Evolutionary conservation across 2,797 vertebrate genomes (phyloP).

Genomic region (Poecilia wingei): DNA sequence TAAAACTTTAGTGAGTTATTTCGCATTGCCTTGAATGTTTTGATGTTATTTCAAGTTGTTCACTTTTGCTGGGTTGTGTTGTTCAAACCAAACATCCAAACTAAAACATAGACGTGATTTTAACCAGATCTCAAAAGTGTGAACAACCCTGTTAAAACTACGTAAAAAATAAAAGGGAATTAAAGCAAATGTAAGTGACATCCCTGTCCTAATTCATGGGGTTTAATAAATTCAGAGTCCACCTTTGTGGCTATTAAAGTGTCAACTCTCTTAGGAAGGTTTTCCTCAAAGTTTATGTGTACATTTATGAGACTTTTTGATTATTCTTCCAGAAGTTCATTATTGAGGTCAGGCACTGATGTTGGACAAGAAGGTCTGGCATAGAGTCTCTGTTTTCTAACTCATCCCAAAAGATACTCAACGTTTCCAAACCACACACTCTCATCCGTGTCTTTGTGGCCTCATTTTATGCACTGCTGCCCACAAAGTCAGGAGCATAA

Average conservation of each 20-base stretch:
- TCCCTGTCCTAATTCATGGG: not conserved
- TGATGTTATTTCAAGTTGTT: not conserved
- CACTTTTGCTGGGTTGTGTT: not conserved
- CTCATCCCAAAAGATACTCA: not conserved
- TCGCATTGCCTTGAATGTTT: not conserved
- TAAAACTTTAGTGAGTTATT: not conserved
- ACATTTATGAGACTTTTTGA: not conserved
- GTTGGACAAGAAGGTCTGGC: not conserved
- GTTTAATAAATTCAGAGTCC: not conserved
- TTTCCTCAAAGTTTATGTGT: not conserved
- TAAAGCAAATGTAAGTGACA: not conserved
- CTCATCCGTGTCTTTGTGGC: not conserved
- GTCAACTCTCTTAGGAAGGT: not conserved
- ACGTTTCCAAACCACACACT: not conserved
- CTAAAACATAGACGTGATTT: not conserved
- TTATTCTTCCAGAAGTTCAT: not conserved
- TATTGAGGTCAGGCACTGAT: not conserved
- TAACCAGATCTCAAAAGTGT: not conserved
- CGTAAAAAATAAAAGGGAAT: not conserved
- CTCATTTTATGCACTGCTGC: not conserved
- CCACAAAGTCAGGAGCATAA: not conserved
- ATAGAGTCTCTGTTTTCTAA: not conserved
- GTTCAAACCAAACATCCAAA: not conserved
- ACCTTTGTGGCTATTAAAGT: not conserved
- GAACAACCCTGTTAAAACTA: not conserved